Base-by-base conservation (phyloP, 2,113 vertebrate genomes). In the Castor canadensis region DNA sequence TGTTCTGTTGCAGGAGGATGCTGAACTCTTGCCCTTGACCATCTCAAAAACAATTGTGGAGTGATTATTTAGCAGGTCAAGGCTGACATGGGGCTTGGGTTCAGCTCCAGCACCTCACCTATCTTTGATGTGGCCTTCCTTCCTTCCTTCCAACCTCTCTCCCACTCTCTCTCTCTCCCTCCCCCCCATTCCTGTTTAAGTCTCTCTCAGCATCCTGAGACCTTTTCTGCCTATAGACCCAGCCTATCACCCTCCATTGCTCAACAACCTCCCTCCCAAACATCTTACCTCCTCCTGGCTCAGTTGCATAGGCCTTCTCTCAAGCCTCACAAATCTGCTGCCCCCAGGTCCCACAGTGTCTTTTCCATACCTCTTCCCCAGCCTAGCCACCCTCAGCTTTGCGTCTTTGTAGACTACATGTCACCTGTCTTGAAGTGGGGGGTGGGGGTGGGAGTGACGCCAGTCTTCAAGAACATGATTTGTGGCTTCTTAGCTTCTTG, bases 281-380 rank as follows among this genome's bases (percentile, higher is more conserved):
- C n/a, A n/a, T n/a, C 6, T 5, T 1, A 1, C 32, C 3, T 8
- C 40, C 30, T 16, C 20, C n/a, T n/a, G n/a, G n/a, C n/a, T n/a
- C n/a, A n/a, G n/a, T n/a, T n/a, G 24, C 20, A 15, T 2, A 9
- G n/a, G n/a, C n/a, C n/a, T n/a, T n/a, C n/a, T n/a, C n/a, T n/a
- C n/a, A n/a, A n/a, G n/a, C n/a, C n/a, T n/a, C n/a, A n/a, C n/a
- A n/a, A n/a, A n/a, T 47, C 16, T 20, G 56, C n/a, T 82, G 56
- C 56, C 16, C 76, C 38, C 11, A 16, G 38, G 79, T 15, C 56
- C 26, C 20, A 9, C 11, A 9, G 15, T 40, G 56, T 30, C 56
- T 19, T 56, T 38, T 56, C 38, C 38, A 43, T 5, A 19, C n/a
- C 52, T n/a, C 11, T 38, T 12, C 12, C 54, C 38, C 35, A 80